A percentile compares a stretch with the other conserved stretches of the same genome.
Evolutionary conservation across 1,140 invertebrate species (phyloP).

Genomic region (Glomeris maerens): DNA sequence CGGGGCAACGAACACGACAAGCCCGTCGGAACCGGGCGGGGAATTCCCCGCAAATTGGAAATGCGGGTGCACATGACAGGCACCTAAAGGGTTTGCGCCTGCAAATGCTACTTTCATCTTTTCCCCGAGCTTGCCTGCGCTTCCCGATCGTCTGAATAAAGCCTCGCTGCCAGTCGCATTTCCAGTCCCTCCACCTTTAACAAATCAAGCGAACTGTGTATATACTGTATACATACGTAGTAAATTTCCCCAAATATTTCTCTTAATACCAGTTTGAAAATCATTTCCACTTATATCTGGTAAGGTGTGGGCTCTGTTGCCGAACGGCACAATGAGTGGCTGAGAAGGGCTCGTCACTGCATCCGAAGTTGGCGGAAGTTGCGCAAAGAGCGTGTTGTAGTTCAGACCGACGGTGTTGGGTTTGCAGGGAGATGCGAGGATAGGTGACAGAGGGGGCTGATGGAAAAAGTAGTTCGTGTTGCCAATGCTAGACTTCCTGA

Average conservation of each 20-base stretch:
- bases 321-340: conserved; percentile 43
- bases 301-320: conserved; percentile 54
- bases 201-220: too few relatives aligned
- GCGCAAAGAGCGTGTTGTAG: too few relatives aligned
- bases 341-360: conserved; percentile 26
- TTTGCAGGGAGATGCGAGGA: too few relatives aligned
- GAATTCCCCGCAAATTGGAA: conserved; percentile 32
- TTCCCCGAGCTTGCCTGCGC: conserved; percentile 12
- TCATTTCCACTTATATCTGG: conserved; percentile 44
- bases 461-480: neutral
- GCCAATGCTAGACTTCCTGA: conserved; percentile 45
- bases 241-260: too few relatives aligned
- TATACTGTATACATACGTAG: too few relatives aligned
- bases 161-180: too few relatives aligned
- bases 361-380: conserved; percentile 32
- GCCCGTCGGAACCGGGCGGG: conserved; percentile 37
- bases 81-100: conserved; percentile 9
- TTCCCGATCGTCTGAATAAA: conserved; percentile 13
- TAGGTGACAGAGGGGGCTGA: too few relatives aligned
- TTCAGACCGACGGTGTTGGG: too few relatives aligned
- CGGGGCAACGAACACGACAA: conserved; percentile 67
- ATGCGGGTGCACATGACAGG: conserved; percentile 23
- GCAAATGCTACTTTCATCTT: too few relatives aligned
- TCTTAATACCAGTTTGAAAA: conserved; percentile 12
- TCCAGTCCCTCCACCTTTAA: too few relatives aligned